These are phyloP conservation scores for Acyrthosiphon pisum DNA, from an alignment of 1,140 invertebrate genomes.

Conservation along the genomic window DNA sequence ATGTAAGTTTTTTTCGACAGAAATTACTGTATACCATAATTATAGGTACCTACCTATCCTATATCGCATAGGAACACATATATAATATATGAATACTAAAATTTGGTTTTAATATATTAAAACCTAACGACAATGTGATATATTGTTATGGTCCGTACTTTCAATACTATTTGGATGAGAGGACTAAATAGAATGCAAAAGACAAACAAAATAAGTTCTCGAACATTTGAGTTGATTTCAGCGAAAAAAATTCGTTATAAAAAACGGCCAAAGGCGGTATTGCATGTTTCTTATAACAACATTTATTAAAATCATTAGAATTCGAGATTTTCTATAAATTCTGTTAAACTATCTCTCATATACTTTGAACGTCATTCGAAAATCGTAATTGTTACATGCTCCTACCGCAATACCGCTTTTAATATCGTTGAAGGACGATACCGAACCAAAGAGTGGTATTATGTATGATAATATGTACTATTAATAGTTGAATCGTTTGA, in stretches of 20 bases:
- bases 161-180: neutral
- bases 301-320: neutral
- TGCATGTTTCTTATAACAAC: neutral
- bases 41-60: neutral
- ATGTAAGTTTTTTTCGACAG: neutral
- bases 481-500: neutral
- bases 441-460: neutral
- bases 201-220: neutral
- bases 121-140: too few relatives aligned
- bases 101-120: neutral
- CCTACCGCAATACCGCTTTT: neutral
- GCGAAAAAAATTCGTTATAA: neutral
- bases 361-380: too few relatives aligned
- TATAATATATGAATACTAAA: neutral
- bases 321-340: neutral
- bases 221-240: neutral
- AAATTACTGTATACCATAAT: neutral
- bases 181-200: neutral
- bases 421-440: neutral
- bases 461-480: neutral
- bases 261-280: neutral
- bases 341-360: too few relatives aligned
- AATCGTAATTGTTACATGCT: too few relatives aligned
- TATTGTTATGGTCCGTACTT: neutral
- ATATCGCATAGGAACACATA: neutral